Evolutionary conservation across 2,113 vertebrate species (phyloP), one percentile per base, ranked within the genome.

Genomic region (Rhipidura dahli): DNA sequence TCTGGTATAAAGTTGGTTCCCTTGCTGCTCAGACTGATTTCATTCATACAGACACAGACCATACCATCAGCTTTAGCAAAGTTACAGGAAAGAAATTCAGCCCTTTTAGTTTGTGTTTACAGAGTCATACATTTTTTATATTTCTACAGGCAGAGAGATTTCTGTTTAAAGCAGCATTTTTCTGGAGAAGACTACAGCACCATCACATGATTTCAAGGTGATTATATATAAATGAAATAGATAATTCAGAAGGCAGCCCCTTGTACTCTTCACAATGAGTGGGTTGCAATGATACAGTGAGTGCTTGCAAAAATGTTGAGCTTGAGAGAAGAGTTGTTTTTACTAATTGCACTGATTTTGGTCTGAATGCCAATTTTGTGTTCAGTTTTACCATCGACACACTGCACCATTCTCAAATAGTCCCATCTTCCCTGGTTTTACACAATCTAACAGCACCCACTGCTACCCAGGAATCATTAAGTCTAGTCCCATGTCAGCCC

Each of bases 151-250:
- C 68, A 90, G 45, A 83, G 30, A 89, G 10, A 47, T 83, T 90
- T 94, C 73, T 93, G 75, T 92, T 88, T 86, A 73, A 95, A 93
- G 63, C 54, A 61, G 79, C 22, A 26, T 71, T 93, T 96, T 93
- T 71, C 73, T 71, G 44, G 47, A 72, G 66, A 65, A 76, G 8
- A 31, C 44, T 78, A 63, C 0, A 7, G 75, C 71, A 83, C 15
- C 50, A 31, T 57, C 66, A 72, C 3, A 1, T 49, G 54, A 83
- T 80, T 86, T 72, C 49, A 76, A 65, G 69, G 49, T n/a, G 37
- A 51, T 87, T 18, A 44, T 61, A 21, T 60, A 42, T 10, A 89
- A 83, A 60, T 24, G 9, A 77, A 66, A 63, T 9, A 33, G 50
- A 28, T 54, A 63, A 79, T 35, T 75, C 61, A 71, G 56, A 83